Evolutionary conservation across 1,140 invertebrate species (phyloP).

Genomic region (Tribolium castaneum): DNA sequence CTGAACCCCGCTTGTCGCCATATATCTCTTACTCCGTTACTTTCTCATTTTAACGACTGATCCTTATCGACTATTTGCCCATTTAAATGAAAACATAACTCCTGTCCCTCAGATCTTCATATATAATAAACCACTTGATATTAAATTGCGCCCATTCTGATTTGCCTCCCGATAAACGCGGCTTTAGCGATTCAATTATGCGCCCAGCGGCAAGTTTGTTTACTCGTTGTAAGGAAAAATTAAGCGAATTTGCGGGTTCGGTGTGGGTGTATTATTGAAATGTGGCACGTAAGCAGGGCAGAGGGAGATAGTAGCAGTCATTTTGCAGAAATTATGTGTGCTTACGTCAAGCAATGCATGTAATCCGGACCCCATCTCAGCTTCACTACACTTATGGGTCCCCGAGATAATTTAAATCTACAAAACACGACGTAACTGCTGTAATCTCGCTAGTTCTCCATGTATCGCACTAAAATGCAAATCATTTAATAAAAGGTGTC

Average conservation of each 20-base stretch:
- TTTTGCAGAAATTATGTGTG: slow-evolving; percentile 31
- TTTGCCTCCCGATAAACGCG: slow-evolving; percentile 25
- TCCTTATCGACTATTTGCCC: slow-evolving; percentile 49
- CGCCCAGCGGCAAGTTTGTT: no score
- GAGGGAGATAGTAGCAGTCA: slow-evolving; percentile 31
- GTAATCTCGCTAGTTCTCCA: slow-evolving; percentile 45
- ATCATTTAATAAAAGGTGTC: slow-evolving; percentile 46
- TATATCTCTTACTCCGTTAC: slow-evolving; percentile 51
- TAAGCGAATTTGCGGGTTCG: no score
- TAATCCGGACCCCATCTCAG: slow-evolving; percentile 37
- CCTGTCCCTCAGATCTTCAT: slow-evolving; percentile 46
- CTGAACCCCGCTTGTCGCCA: slow-evolving; percentile 47
- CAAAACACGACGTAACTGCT: slow-evolving; percentile 45
- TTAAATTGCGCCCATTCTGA: slow-evolving; percentile 45
- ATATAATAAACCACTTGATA: slow-evolving; percentile 47
- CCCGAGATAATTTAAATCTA: slow-evolving; percentile 46
- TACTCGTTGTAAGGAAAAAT: no score
- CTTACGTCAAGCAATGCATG: slow-evolving; percentile 32
- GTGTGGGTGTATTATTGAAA: background rate
- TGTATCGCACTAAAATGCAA: slow-evolving; percentile 46
- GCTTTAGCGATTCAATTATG: slow-evolving; percentile 31
- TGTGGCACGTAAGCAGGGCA: background rate
- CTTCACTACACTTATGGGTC: slow-evolving; percentile 39
- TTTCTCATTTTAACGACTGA: slow-evolving; percentile 53
- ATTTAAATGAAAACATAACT: slow-evolving; percentile 52